phyloP scores from a whole-genome alignment of 2,888 invertebrate genomes.

The Sympetrum striolatum region DNA sequence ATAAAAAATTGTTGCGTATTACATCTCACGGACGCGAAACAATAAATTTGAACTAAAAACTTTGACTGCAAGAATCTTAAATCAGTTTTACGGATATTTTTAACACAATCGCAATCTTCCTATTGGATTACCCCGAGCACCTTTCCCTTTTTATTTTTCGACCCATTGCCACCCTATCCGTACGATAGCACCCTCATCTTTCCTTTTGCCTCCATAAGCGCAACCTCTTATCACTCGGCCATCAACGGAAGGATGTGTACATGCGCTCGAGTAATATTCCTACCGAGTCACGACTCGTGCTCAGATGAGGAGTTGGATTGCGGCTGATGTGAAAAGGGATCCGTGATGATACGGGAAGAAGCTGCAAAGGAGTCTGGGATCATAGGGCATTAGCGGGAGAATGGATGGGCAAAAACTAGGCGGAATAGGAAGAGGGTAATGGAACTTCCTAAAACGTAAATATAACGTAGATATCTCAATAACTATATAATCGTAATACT shows the following conservation, averaged over 20 bases:
- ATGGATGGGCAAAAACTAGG: not conserved
- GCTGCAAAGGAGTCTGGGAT: not conserved
- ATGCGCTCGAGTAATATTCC: not conserved
- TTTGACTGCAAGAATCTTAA: too few relatives aligned
- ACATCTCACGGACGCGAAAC: too few relatives aligned
- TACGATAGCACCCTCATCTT: not conserved
- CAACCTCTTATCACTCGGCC: not conserved
- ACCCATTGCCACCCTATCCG: not conserved
- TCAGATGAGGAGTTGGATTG: not conserved
- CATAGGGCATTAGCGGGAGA: not conserved
- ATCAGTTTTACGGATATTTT: too few relatives aligned
- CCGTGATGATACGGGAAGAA: not conserved
- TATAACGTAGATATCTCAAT: too few relatives aligned
- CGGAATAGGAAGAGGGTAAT: not conserved
- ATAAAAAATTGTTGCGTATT: too few relatives aligned
- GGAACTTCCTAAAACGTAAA: not conserved
- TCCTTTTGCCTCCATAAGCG: not conserved
- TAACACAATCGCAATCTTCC: too few relatives aligned
- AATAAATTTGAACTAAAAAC: too few relatives aligned
- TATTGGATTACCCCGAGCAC: not conserved
- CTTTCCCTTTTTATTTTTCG: not conserved
- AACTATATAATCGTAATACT: too few relatives aligned
- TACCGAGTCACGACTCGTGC: not conserved
- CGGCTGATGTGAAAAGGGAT: not conserved
- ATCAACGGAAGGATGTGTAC: not conserved